phyloP scores from a whole-genome alignment of 2,797 vertebrate species.

The Liasis olivaceus region DNA sequence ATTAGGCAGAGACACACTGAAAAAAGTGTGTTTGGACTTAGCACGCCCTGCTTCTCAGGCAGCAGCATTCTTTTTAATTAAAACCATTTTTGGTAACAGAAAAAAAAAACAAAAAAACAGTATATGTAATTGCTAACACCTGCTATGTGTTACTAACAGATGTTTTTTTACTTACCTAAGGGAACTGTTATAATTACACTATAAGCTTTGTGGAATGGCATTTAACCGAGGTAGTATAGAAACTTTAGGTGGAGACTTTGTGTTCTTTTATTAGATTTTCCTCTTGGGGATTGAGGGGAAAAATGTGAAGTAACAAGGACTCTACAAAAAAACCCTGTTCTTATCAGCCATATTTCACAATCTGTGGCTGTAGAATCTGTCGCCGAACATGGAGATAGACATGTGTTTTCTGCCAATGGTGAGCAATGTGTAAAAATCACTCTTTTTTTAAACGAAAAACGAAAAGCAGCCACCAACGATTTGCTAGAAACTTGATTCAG shows the following conservation, averaged over 20 bases:
- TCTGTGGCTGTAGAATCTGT: neutral
- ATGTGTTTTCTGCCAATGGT: neutral
- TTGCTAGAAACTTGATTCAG: neutral
- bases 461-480: neutral
- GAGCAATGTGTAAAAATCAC: neutral
- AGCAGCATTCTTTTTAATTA: conserved; percentile 81
- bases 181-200: conserved; percentile 80
- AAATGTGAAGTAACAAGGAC: conserved; percentile 24
- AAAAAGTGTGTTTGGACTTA: conserved; percentile 72
- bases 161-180: conserved; percentile 79
- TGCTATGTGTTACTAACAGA: conserved; percentile 79
- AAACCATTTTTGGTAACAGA: conserved; percentile 70
- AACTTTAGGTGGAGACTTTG: conserved; percentile 73
- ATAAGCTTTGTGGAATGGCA: conserved; percentile 73
- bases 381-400: neutral
- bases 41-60: conserved; percentile 70
- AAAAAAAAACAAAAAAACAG: conserved; percentile 70
- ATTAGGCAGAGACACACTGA: conserved; percentile 60
- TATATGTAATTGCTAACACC: conserved; percentile 81
- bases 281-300: neutral
- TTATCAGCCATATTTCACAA: neutral
- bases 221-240: conserved; percentile 73
- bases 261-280: conserved; percentile 61
- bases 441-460: neutral
- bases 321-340: conserved; percentile 22